Evolutionary conservation across 2,797 vertebrate genomes (phyloP), one percentile per base, ranked within the genome.

Genomic region (Myripristis murdjan): DNA sequence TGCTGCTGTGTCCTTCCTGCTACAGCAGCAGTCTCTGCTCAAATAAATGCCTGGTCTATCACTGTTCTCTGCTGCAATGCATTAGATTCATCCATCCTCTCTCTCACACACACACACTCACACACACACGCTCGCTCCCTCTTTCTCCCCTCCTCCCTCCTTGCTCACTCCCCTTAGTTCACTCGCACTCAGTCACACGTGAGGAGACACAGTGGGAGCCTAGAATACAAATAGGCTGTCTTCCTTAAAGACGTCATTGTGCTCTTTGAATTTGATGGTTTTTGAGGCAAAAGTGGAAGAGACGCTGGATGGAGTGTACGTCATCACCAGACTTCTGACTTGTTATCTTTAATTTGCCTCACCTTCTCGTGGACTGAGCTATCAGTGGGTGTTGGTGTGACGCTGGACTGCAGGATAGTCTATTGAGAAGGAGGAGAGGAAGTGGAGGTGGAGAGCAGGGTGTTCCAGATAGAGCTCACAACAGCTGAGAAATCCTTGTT

Each of bases 181-280:
- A 83, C 89, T 94, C 89, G 88, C 72, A 71, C 90, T 92, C 90
- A 90, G 90, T 86, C 91, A 92, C 91, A 93, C 75, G 83, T 90
- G 87, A 92, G 85, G 80, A 93, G 87, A 89, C 83, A 84, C 77
- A 78, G 86, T 64, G 77, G 73, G 80, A 91, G 87, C 83, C 79
- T 65, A 31, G 94, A 94, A 95, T 95, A 94, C 92, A 94, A 94
- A 95, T 94, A 84, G 88, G 91, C 73, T 85, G 73, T 87, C 82
- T 87, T 83, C 77, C 87, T 94, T 92, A 94, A 95, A 93, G 89
- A 93, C 77, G 53, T 78, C 89, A 91, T 93, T 95, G 93, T 95
- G 83, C 87, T 87, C 82, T 73, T 79, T 53, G 48, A 73, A 68
- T 87, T 77, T 84, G 57, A 84, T 75, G 65, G 70, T 78, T 70